A percentile compares a stretch with the other conserved stretches of the same genome.
Evolutionary conservation across 2,888 invertebrate genomes (phyloP).

Genomic region (Amphipoea lucens): DNA sequence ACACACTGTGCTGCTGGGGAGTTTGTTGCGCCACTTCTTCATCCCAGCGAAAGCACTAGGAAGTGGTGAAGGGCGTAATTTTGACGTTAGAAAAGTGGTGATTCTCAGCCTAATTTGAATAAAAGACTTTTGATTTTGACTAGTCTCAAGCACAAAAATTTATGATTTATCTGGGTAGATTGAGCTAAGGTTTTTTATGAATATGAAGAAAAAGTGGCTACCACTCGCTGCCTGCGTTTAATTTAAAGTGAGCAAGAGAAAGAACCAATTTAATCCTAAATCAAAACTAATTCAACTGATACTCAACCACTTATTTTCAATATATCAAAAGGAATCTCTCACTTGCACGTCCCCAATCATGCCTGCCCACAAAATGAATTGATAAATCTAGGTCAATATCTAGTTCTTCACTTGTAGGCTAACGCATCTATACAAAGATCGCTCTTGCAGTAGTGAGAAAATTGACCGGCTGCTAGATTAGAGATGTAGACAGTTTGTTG

Average conservation of each 20-base stretch:
- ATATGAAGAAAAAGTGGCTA: too few relatives aligned
- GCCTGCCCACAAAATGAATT: conserved; percentile 28
- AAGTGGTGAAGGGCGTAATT: background rate
- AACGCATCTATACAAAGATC: background rate
- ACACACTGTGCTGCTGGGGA: background rate
- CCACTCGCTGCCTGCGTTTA: too few relatives aligned
- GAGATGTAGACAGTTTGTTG: too few relatives aligned
- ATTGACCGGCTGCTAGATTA: background rate
- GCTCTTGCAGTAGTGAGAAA: background rate
- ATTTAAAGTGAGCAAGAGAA: too few relatives aligned
- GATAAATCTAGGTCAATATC: conserved; percentile 43
- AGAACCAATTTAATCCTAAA: background rate
- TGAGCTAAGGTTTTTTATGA: too few relatives aligned
- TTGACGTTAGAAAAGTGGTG: background rate
- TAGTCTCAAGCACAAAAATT: too few relatives aligned
- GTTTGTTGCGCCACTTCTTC: background rate
- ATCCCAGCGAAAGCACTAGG: background rate
- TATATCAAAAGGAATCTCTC: background rate
- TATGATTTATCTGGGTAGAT: too few relatives aligned
- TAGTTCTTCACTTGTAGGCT: conserved; percentile 19
- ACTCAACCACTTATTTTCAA: background rate
- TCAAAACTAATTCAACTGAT: background rate
- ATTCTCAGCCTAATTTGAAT: too few relatives aligned
- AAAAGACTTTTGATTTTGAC: too few relatives aligned
- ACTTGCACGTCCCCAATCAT: conserved; percentile 10